Percentiles rank a stretch among this genome's conserved stretches.
These are phyloP conservation scores for Chrysemys picta DNA, from an alignment of 2,113 vertebrate species.

Conservation along the genomic window DNA sequence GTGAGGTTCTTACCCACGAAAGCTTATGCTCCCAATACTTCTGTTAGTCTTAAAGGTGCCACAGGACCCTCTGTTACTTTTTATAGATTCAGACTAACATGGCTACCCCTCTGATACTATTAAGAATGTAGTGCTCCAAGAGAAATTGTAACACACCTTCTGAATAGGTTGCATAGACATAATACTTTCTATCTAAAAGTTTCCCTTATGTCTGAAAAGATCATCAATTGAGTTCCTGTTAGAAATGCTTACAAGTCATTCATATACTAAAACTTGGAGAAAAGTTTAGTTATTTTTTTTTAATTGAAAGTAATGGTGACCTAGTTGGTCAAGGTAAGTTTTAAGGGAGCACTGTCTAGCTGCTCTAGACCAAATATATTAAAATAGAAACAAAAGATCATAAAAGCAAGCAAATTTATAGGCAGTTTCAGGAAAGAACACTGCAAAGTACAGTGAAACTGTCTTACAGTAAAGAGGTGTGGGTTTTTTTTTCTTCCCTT, in stretches of 20 bases:
- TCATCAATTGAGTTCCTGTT: background rate
- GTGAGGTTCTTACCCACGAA: too few species aligned
- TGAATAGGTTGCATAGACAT: conserved; percentile 28
- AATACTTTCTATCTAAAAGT: conserved; percentile 6
- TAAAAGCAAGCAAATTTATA: conserved; percentile 66
- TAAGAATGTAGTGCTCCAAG: conserved; percentile 22
- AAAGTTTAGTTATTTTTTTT: background rate
- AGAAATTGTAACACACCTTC: background rate
- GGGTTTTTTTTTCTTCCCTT: background rate
- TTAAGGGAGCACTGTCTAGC: conserved; percentile 14
- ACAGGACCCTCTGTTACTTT: too few species aligned
- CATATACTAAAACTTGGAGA: background rate
- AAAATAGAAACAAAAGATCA: conserved; percentile 66
- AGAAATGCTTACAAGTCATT: conserved; percentile 13
- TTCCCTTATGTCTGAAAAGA: conserved; percentile 27
- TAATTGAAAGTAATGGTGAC: background rate
- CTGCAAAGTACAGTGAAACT: conserved; percentile 51
- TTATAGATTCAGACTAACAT: too few species aligned
- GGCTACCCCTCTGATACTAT: too few species aligned
- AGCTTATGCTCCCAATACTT: too few species aligned
- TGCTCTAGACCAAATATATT: conserved; percentile 76
- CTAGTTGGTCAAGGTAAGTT: conserved; percentile 7
- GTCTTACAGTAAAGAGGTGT: conserved; percentile 37
- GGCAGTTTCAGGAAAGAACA: conserved; percentile 55
- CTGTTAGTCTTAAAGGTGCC: too few species aligned